These are phyloP conservation scores for Seira musarum DNA, from an alignment of 2,888 invertebrate genomes.

Conservation along the genomic window DNA sequence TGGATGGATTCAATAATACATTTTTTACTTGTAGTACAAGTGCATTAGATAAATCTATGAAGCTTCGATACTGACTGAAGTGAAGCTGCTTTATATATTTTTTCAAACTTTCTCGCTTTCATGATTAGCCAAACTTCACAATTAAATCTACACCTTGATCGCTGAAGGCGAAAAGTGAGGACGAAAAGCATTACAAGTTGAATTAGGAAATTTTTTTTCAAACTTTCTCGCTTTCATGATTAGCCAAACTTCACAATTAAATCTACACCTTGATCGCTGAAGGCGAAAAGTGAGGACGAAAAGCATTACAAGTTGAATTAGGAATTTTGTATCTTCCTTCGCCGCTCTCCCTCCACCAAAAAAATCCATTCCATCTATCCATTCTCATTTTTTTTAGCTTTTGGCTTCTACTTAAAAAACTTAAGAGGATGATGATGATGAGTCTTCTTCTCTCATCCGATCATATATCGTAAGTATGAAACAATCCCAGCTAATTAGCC, in stretches of 20 bases:
- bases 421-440: slow-evolving; percentile 37
- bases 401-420: slow-evolving; percentile 20
- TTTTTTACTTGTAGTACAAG: neutral
- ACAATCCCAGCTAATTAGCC: slow-evolving; percentile 60
- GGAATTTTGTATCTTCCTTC: neutral
- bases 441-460: slow-evolving; percentile 52
- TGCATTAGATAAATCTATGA: neutral
- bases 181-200: slow-evolving; percentile 44
- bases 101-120: slow-evolving; percentile 15
- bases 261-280: slow-evolving; percentile 56
- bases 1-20: slow-evolving; percentile 58
- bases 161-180: slow-evolving; percentile 21
- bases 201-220: slow-evolving; percentile 21
- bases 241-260: slow-evolving; percentile 59
- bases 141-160: slow-evolving; percentile 40
- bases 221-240: slow-evolving; percentile 38
- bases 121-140: slow-evolving; percentile 58
- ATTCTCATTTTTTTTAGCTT: slow-evolving; percentile 21
- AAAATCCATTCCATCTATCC: too few relatives aligned
- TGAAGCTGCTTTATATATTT: too few relatives aligned
- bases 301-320: neutral
- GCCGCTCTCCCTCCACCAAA: slow-evolving; percentile 22
- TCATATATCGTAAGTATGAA: slow-evolving; percentile 36
- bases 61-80: too few relatives aligned
- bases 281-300: slow-evolving; percentile 23